A percentile compares a stretch with the other conserved stretches of the same genome.
Evolutionary conservation across 2,888 invertebrate species (phyloP).

Genomic region (Stramonita haemastoma): DNA sequence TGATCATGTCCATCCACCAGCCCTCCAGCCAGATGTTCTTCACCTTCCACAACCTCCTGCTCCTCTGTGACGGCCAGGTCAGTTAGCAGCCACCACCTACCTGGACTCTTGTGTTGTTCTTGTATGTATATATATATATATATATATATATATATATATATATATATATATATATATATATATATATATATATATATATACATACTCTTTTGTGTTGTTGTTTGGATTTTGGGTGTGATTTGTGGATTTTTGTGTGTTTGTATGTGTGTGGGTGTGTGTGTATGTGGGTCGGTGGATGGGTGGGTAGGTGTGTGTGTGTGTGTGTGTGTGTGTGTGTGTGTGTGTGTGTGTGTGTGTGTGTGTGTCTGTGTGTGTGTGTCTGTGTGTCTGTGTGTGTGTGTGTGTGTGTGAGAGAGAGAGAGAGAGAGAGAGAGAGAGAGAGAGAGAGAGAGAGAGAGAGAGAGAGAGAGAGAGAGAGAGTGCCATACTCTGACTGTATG

Average conservation of each 20-base stretch:
- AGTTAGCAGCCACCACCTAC: slow-evolving; percentile 30
- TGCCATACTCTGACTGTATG: too few relatives aligned
- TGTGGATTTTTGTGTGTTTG: neutral
- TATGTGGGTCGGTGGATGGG: neutral
- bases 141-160: too few relatives aligned
- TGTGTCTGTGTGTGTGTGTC: too few relatives aligned
- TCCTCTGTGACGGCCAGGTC: slow-evolving; percentile 81
- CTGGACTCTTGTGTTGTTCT: neutral
- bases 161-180: too few relatives aligned
- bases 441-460: too few relatives aligned
- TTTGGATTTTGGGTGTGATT: neutral
- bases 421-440: too few relatives aligned
- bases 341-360: neutral
- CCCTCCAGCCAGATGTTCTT: slow-evolving; percentile 91
- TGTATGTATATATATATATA: too few relatives aligned
- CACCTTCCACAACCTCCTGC: slow-evolving; percentile 86
- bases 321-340: neutral
- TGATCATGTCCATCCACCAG: slow-evolving; percentile 89
- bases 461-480: too few relatives aligned
- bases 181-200: too few relatives aligned
- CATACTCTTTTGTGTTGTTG: too few relatives aligned
- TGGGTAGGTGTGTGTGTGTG: neutral
- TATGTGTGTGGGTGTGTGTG: neutral
- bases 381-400: slow-evolving; percentile 8
- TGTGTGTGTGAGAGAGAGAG: neutral